phyloP scores from a whole-genome alignment of 2,113 vertebrate genomes.

The Ranitomeya variabilis region DNA sequence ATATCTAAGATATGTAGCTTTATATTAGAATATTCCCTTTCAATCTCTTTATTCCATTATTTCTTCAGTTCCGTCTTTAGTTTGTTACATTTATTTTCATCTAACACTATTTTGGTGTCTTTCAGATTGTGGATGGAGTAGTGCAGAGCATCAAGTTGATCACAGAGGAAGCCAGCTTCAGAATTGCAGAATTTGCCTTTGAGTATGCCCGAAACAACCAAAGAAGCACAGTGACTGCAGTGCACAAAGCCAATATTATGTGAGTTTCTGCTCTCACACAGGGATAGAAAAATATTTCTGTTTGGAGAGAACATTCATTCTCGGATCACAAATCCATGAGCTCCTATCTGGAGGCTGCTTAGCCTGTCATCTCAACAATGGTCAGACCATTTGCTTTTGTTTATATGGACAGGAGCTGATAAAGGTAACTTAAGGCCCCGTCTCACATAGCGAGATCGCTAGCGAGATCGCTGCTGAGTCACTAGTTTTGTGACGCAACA shows the following conservation, averaged over 20 bases:
- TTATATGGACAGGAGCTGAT: no score
- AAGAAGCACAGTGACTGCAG: constrained; percentile 88
- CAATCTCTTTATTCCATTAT: background rate
- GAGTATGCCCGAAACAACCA: constrained; percentile 93
- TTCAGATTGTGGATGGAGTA: constrained; percentile 94
- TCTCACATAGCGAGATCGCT: no score
- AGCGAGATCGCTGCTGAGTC: no score
- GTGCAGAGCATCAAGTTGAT: constrained; percentile 98
- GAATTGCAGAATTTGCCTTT: constrained; percentile 94
- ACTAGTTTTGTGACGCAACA: no score
- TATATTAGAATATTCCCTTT: no score
- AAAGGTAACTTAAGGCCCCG: no score
- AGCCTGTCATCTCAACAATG: no score
- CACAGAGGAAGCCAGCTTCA: constrained; percentile 88
- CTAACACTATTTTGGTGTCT: constrained; percentile 44
- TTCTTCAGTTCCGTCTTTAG: background rate
- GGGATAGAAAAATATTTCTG: background rate
- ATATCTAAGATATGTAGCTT: no score
- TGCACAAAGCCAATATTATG: constrained; percentile 98
- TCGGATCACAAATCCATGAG: no score
- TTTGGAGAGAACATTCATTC: no score
- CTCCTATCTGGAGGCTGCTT: no score
- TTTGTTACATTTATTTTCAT: background rate
- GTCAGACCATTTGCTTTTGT: no score
- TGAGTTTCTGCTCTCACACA: constrained; percentile 66